These are phyloP conservation scores for human (Homo sapiens) DNA, from an alignment of 2,113 vertebrate genomes.

Conservation along the genomic window GRCh38 chrX:100320501-100321000, in stretches of 20 bases:
- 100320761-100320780: neutral
- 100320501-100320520: neutral
- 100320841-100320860: too few species aligned
- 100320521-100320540: neutral
- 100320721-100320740: neutral
- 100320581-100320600: neutral
- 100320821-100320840: too few species aligned
- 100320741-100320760: neutral
- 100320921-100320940: too few species aligned
- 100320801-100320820: too few species aligned
- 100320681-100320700: conserved; percentile 4
- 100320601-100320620: neutral
- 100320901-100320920: too few species aligned
- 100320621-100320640: neutral
- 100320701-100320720: neutral
- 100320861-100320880: too few species aligned
- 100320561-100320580: neutral
- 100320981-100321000: too few species aligned
- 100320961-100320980: too few species aligned
- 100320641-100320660: neutral
- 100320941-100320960: too few species aligned
- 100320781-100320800: too few species aligned
- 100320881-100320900: too few species aligned
- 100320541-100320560: conserved; percentile 27
- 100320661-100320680: conserved; percentile 33